phyloP scores from a whole-genome alignment of 2,888 invertebrate genomes.

The Conomelus anceps region DNA sequence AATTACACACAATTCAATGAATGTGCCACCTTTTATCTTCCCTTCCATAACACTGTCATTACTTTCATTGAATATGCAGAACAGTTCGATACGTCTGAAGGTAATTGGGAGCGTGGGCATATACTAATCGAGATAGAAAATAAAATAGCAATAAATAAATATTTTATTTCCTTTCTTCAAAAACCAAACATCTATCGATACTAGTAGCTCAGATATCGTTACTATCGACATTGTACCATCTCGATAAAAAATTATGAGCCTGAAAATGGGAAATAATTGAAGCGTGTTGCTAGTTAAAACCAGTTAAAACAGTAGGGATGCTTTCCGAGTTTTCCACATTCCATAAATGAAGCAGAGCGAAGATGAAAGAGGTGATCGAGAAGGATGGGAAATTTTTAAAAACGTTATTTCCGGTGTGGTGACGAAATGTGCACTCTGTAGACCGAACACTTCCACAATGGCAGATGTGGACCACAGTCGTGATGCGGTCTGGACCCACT shows the following conservation, averaged over 20 bases:
- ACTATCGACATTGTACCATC: too few relatives aligned
- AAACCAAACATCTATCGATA: too few relatives aligned
- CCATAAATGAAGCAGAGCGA: neutral
- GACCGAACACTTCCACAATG: neutral
- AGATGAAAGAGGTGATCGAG: neutral
- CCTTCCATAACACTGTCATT: too few relatives aligned
- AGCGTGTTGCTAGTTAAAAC: neutral
- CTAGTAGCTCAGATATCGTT: too few relatives aligned
- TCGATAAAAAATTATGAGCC: neutral
- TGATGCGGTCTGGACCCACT: neutral
- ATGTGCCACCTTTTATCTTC: too few relatives aligned
- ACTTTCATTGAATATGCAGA: too few relatives aligned
- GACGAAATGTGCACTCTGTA: neutral
- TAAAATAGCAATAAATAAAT: too few relatives aligned
- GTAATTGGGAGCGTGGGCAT: too few relatives aligned
- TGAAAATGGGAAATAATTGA: neutral
- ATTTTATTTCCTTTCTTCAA: too few relatives aligned
- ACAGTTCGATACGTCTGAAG: too few relatives aligned
- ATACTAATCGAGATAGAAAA: too few relatives aligned
- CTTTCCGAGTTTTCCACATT: neutral
- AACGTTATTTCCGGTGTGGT: neutral
- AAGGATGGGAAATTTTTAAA: neutral
- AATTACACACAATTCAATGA: too few relatives aligned
- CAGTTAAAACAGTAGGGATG: neutral
- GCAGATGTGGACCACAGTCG: neutral